A percentile compares a stretch with the other conserved stretches of the same genome.
Conservation (phyloP, 2,113 vertebrate species). For the Aegotheles bennettii region DNA sequence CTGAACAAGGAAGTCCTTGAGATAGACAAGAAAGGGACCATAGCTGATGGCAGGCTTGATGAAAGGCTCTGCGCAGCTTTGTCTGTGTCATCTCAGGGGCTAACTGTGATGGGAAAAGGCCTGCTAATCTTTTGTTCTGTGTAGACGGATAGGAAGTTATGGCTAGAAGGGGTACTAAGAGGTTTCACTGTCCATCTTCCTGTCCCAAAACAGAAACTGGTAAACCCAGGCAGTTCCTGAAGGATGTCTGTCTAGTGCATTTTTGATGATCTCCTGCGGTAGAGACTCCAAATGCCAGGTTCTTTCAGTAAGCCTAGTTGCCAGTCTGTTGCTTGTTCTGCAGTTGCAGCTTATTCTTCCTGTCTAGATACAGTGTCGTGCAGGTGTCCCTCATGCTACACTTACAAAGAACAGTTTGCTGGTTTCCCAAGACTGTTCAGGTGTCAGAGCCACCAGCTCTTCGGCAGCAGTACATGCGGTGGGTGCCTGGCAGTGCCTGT, state of each 20-base stretch:
- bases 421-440: background rate
- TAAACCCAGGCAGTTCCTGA: background rate
- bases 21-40: background rate
- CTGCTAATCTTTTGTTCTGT: background rate
- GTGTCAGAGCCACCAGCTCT: background rate
- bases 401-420: background rate
- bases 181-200: rapidly evolving
- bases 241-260: background rate
- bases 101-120: background rate
- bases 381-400: rapidly evolving
- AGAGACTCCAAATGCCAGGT: background rate
- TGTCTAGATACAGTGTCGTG: background rate
- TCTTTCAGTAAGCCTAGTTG: background rate
- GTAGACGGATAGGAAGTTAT: background rate
- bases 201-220: background rate
- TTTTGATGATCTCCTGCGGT: background rate
- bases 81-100: background rate
- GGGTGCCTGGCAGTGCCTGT: background rate
- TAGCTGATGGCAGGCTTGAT: background rate
- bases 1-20: background rate
- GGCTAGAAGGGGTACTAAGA: background rate
- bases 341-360: background rate
- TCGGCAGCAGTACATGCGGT: rapidly evolving
- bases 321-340: background rate
- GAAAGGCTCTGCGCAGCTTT: background rate